Base-by-base conservation (phyloP, 2,797 vertebrate genomes). In the Amphiprion clarkii region DNA sequence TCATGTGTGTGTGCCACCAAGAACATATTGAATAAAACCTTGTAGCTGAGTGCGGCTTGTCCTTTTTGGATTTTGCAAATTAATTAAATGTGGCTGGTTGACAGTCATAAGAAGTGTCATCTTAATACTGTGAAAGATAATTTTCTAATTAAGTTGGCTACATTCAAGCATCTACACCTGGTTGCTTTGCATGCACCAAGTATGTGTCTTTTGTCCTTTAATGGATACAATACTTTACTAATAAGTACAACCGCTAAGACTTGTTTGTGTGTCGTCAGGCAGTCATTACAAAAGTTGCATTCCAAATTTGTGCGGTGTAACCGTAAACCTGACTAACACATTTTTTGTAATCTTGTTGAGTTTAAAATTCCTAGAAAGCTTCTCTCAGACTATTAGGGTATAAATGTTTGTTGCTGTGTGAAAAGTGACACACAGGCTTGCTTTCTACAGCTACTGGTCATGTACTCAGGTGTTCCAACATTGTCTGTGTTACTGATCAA, bases 1-100 rank as follows among this genome's bases (percentile, higher is more conserved):
- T 73, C 33, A 27, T 71, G 44, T 71, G 17, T 1, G 65, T 79
- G 77, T 83, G 68, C 14, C 51, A 48, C 33, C 66, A 63, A 63
- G 44, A 71, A 59, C 29, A 17, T 16, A 67, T 70, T 74, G 72
- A 86, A 81, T 31, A 39, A 40, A 10, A 60, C 11, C 3, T 17
- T 11, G 14, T 60, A n/a, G 49, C 4, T 36, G 25, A 59, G 19
- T 57, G 33, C 23, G 64, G 61, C 36, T 46, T 66, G 58, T n/a
- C 33, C 14, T 2, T 6, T 2, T 51, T 58, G 27, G 48, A 48
- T 69, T 66, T 46, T 60, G 19, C 55, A 60, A 25, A 69, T 36
- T 25, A 19, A 46, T 52, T 51, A 27, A 53, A 48, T 3, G 27
- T 36, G 36, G n/a, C 40, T 71, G 16, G 25, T 49, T 56, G 8